Conservation (phyloP, 1,140 invertebrate species). For the Drosophila eugracilis region DNA sequence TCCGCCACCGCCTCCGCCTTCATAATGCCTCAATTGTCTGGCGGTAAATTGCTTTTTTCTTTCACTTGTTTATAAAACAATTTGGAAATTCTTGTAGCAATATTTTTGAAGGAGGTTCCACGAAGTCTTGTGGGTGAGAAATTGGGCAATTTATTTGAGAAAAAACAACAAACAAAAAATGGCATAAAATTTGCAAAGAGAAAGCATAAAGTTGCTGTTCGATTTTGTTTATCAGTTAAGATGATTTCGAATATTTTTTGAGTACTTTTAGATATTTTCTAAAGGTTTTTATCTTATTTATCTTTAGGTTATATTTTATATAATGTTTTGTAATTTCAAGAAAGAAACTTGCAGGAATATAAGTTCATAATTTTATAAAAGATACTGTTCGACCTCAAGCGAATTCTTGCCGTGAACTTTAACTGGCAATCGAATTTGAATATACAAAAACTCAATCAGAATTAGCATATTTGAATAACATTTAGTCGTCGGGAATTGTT, state of each 20-base stretch:
- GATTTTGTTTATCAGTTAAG: neutral
- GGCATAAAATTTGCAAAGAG: neutral
- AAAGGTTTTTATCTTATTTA: neutral
- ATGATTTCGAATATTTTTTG: too few relatives aligned
- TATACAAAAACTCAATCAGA: conserved; percentile 21
- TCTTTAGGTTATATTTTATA: neutral
- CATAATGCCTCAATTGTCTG: conserved; percentile 31
- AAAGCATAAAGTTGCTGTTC: too few relatives aligned
- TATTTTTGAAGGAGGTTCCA: conserved; percentile 5
- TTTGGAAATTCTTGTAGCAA: conserved; percentile 27
- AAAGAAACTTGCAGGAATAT: too few relatives aligned
- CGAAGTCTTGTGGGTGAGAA: conserved; percentile 8
- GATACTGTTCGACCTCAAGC: too few relatives aligned
- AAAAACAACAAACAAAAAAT: conserved; percentile 2
- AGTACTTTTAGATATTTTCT: too few relatives aligned
- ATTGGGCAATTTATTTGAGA: neutral
- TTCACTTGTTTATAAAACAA: conserved; percentile 45
- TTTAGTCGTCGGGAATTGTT: conserved; percentile 19
- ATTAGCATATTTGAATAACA: conserved; percentile 40
- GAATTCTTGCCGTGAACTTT: conserved; percentile 32
- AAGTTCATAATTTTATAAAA: neutral
- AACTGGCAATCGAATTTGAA: conserved; percentile 32
- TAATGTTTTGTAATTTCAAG: too few relatives aligned
- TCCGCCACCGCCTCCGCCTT: too few relatives aligned
- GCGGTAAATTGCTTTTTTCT: conserved; percentile 5